Evolutionary conservation across 2,888 invertebrate species (phyloP), one percentile per base, ranked within the genome.

Genomic region (Syrista parreyssii): DNA sequence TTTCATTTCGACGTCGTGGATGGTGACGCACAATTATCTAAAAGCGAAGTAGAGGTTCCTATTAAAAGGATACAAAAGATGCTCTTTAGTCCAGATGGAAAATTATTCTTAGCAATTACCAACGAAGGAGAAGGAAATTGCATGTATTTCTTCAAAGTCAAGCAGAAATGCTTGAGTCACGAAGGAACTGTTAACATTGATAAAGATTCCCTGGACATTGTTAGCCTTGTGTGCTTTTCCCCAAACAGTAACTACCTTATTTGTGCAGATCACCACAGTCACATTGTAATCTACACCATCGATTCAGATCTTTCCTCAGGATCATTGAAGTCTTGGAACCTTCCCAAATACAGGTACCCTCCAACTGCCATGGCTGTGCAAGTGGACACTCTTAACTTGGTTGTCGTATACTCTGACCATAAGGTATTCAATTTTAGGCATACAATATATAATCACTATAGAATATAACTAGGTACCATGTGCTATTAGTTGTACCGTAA

Each of bases 361-460:
- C 95, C 96, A 0, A 96, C 96, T 0, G 96, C 97, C 0, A 86
- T 98, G 82, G 93, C 94, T 0, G 92, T 97, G 72, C 94, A 96
- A 87, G 92, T 93, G 31, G 90, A 89, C 12, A 91, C 92, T 2
- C 93, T 94, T 9, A 93, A 93, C 72, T 90, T 98, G 11, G 93
- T 97, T 55, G 93, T 96, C 12, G 94, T 94, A 3, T 97, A 97
- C 92, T 93, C 96, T 0, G 96, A 98, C 92, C 95, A 96, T 85
- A 96, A 95, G 94, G 96, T 96, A 90, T 55, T 55, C 23, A 55
- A 55, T 55, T 23, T 55, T 55, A 23, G 23, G 1, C 9, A 55
- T 55, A 23, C 23, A 55, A 55, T 55, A 9, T 55, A 55, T 2
- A 23, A 55, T 55, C 23, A 55, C 55, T 55, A 2, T 15, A 23